Evolutionary conservation across 1,140 invertebrate genomes (phyloP).

Genomic region (Vanessa tameamea): DNA sequence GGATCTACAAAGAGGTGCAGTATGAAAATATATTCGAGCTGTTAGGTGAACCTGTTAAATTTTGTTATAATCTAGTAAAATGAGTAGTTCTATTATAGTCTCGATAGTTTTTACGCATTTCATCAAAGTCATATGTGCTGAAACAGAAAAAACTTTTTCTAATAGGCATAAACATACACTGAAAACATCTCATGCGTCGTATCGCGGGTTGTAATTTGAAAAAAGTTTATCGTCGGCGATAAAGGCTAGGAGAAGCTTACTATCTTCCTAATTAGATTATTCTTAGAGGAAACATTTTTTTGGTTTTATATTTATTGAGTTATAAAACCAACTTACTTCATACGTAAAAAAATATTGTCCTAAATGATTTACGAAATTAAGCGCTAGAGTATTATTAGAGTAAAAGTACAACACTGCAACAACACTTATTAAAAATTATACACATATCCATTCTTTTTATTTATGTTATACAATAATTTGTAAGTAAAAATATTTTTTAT

Average conservation of each 20-base stretch:
- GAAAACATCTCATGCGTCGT: background rate
- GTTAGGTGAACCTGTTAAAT: too few species aligned
- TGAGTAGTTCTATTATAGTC: too few species aligned
- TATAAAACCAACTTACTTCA: background rate
- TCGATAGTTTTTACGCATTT: too few species aligned
- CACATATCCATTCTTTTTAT: too few species aligned
- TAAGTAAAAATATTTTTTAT: background rate
- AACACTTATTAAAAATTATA: too few species aligned
- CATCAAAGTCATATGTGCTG: too few species aligned
- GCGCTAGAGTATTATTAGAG: background rate
- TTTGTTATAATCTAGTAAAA: too few species aligned
- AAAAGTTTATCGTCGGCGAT: background rate
- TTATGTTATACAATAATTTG: too few species aligned
- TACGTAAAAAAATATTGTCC: background rate
- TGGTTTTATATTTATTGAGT: background rate
- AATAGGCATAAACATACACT: background rate
- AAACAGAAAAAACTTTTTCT: background rate
- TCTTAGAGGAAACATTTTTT: background rate
- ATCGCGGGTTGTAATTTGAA: background rate
- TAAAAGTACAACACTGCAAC: too few species aligned
- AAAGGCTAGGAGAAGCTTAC: background rate
- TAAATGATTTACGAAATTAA: background rate
- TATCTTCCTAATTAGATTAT: conserved; percentile 6
- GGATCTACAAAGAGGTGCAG: background rate
- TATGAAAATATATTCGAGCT: background rate